A percentile compares a stretch with the other conserved stretches of the same genome.
Conservation (phyloP, 2,797 vertebrate species). For the Aulostomus chinensis region DNA sequence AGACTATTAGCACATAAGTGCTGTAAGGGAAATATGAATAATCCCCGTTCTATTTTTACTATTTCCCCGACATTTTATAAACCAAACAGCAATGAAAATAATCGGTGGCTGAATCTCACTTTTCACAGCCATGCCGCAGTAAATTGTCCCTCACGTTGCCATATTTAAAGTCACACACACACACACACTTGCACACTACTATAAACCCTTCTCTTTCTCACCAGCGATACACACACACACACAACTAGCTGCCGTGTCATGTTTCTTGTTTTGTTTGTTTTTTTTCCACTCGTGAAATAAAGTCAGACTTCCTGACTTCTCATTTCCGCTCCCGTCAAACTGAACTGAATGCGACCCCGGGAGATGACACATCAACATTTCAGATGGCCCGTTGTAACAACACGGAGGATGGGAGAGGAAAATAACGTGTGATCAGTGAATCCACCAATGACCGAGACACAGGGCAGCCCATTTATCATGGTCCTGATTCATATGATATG, state of each 20-base stretch:
- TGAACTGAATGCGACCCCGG: constrained; percentile 10
- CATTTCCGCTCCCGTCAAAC: not conserved
- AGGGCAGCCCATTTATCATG: constrained; percentile 38
- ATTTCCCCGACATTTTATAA: too few species aligned
- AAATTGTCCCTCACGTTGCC: too few species aligned
- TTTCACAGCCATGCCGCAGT: too few species aligned
- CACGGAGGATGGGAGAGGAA: constrained; percentile 10
- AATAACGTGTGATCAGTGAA: constrained; percentile 53
- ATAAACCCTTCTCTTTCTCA: too few species aligned
- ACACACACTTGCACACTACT: too few species aligned
- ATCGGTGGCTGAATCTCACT: too few species aligned
- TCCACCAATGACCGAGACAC: constrained; percentile 16
- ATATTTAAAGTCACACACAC: too few species aligned
- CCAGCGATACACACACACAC: not conserved
- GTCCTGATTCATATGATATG: constrained; percentile 38
- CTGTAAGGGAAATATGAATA: too few species aligned
- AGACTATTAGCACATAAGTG: too few species aligned
- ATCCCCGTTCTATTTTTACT: too few species aligned
- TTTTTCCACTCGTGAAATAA: not conserved
- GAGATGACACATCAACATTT: too few species aligned
- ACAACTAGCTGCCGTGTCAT: not conserved
- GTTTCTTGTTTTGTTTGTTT: not conserved
- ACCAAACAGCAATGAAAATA: too few species aligned
- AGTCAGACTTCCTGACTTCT: constrained; percentile 16
- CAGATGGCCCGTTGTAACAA: not conserved